Conservation (phyloP, 2,888 invertebrate genomes). For the Sinohyriopsis cumingii region DNA sequence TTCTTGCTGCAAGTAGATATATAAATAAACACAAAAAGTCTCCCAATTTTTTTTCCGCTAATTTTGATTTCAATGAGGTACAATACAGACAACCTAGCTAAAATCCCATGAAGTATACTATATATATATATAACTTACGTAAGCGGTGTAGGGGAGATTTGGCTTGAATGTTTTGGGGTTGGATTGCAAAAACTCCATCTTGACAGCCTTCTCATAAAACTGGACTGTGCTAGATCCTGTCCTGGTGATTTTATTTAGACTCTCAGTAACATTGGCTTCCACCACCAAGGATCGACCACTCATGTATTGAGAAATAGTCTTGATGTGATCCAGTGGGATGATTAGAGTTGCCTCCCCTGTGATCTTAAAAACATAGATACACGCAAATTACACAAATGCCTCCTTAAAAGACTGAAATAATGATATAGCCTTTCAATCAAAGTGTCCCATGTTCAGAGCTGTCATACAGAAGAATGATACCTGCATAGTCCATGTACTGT, state of each 20-base stretch:
- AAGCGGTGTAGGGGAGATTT: slow-evolving; percentile 86
- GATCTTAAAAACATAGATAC: slow-evolving; percentile 23
- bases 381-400: background rate
- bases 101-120: too few species aligned
- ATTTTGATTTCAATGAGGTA: too few species aligned
- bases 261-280: slow-evolving; percentile 91
- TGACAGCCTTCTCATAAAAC: slow-evolving; percentile 84
- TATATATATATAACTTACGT: slow-evolving; percentile 76
- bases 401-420: too few species aligned
- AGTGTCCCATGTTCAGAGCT: too few species aligned
- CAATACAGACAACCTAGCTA: too few species aligned
- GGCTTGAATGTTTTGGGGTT: slow-evolving; percentile 90
- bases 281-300: slow-evolving; percentile 34
- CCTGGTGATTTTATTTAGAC: slow-evolving; percentile 87
- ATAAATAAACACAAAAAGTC: too few species aligned
- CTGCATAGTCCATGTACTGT: too few species aligned
- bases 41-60: too few species aligned
- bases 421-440: too few species aligned
- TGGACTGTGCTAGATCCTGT: slow-evolving; percentile 83
- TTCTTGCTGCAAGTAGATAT: too few species aligned
- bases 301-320: slow-evolving; percentile 18
- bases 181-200: slow-evolving; percentile 84
- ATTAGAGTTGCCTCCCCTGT: slow-evolving; percentile 50
- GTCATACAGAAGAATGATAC: too few species aligned
- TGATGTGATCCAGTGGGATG: slow-evolving; percentile 41